These are phyloP conservation scores for Galagoides demidoff DNA, from an alignment of 2,797 vertebrate genomes.

Conservation along the genomic window DNA sequence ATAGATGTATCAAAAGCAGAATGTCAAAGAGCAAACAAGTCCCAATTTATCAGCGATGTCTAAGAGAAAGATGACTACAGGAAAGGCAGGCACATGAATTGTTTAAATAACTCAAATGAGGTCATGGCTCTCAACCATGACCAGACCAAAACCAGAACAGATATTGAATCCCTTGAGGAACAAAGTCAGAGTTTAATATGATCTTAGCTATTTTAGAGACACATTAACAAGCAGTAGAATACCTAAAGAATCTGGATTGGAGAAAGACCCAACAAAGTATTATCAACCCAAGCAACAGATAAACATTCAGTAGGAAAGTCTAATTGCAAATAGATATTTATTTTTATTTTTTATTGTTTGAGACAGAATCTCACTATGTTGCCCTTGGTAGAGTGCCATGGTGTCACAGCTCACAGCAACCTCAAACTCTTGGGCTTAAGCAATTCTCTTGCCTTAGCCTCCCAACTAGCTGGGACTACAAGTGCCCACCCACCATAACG, in stretches of 20 bases:
- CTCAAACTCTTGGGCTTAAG: too few relatives aligned
- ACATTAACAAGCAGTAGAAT: not conserved
- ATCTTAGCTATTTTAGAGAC: not conserved
- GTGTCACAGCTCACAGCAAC: too few relatives aligned
- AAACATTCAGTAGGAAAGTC: not conserved
- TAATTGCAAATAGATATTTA: not conserved
- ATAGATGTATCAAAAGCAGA: not conserved
- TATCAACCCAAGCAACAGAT: not conserved
- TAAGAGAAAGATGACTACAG: not conserved
- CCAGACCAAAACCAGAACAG: not conserved
- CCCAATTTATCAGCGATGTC: not conserved
- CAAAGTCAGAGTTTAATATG: not conserved
- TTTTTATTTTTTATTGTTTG: too few relatives aligned
- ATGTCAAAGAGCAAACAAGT: constrained; percentile 1
- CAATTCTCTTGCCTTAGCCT: too few relatives aligned
- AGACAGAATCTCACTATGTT: too few relatives aligned
- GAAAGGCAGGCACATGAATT: not conserved
- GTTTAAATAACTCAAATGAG: not conserved
- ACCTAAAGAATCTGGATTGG: not conserved
- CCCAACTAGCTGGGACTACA: too few relatives aligned
- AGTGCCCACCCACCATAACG: too few relatives aligned
- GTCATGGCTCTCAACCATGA: not conserved
- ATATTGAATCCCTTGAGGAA: not conserved
- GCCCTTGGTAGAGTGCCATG: too few relatives aligned
- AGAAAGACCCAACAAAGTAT: not conserved